phyloP scores from a whole-genome alignment of 2,113 vertebrate genomes.

The Gambusia holbrooki region DNA sequence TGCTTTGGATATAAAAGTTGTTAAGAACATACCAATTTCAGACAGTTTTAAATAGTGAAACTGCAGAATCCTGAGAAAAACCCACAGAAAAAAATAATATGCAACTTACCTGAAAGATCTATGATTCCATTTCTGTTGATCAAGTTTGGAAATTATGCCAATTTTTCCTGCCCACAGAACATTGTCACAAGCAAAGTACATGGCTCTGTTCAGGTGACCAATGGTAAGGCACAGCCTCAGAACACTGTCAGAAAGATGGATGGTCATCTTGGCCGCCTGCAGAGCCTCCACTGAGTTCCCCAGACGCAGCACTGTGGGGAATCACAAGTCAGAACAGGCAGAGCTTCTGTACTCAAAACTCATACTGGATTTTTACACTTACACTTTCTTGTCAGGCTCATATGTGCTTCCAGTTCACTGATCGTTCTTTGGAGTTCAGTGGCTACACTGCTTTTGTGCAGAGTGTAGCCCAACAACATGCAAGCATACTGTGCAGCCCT shows the following conservation, averaged over 20 bases:
- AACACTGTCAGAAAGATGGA: slow-evolving; percentile 91
- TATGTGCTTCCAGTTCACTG: slow-evolving; percentile 87
- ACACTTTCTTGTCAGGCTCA: slow-evolving; percentile 91
- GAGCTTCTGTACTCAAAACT: neutral
- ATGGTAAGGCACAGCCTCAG: slow-evolving; percentile 92
- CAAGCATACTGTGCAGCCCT: slow-evolving; percentile 94
- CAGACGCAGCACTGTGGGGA: slow-evolving; percentile 85
- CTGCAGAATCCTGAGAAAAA: neutral
- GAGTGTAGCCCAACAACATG: slow-evolving; percentile 82
- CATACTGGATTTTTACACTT: slow-evolving; percentile 62
- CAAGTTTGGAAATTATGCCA: slow-evolving; percentile 80
- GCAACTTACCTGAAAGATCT: slow-evolving; percentile 87
- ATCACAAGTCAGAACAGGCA: neutral
- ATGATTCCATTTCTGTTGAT: slow-evolving; percentile 91
- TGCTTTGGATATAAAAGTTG: neutral
- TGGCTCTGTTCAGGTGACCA: slow-evolving; percentile 89
- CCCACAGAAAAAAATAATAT: neutral
- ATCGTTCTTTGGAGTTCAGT: slow-evolving; percentile 73
- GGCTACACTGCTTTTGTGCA: slow-evolving; percentile 81
- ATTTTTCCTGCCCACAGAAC: slow-evolving; percentile 89
- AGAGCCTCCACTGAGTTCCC: slow-evolving; percentile 91
- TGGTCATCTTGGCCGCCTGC: slow-evolving; percentile 87
- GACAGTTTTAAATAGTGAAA: neutral
- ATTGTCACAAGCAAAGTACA: slow-evolving; percentile 95
- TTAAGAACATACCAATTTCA: neutral